phyloP scores from a whole-genome alignment of 2,797 vertebrate species.

The Sphaeramia orbicularis region DNA sequence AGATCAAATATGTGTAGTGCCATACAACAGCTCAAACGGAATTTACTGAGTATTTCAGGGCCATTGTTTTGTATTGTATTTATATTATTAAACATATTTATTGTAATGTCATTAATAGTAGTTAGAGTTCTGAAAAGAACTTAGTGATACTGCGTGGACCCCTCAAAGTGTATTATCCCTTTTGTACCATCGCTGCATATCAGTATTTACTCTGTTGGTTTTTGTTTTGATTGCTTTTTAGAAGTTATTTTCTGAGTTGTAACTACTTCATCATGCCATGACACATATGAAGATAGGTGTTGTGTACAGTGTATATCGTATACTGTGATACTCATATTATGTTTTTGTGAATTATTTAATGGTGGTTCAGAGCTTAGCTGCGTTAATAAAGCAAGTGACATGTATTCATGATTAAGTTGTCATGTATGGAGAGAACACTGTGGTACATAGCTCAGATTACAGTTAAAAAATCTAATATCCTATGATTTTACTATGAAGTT shows the following conservation, averaged over 20 bases:
- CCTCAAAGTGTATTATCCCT: constrained; percentile 57
- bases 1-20: too few species aligned
- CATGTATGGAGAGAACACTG: background rate
- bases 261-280: background rate
- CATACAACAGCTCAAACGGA: too few species aligned
- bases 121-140: background rate
- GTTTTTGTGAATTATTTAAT: too few species aligned
- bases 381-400: too few species aligned
- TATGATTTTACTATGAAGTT: background rate
- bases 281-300: background rate
- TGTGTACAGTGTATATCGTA: background rate
- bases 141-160: constrained; percentile 39
- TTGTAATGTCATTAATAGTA: background rate
- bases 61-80: too few species aligned
- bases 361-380: too few species aligned
- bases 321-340: too few species aligned
- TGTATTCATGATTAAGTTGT: background rate
- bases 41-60: too few species aligned
- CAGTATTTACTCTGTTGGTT: background rate
- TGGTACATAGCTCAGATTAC: background rate
- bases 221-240: background rate
- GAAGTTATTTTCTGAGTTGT: background rate
- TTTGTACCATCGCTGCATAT: constrained; percentile 54
- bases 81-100: background rate
- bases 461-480: background rate